Conservation (phyloP, 2,797 vertebrate species). For the Knipowitschia caucasica region DNA sequence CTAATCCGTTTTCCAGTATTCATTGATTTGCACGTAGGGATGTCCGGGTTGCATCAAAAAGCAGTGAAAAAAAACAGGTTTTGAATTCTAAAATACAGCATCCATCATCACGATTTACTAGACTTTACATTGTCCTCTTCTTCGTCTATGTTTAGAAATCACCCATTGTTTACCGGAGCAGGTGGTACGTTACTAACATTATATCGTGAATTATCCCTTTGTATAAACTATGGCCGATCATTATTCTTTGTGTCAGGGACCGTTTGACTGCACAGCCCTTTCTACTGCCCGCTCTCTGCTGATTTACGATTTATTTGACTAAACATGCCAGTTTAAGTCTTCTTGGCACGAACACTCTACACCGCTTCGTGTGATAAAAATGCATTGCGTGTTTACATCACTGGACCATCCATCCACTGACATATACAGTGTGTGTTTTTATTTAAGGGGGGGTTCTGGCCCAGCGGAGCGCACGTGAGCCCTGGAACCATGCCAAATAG, state of each 20-base stretch:
- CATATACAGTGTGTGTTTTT: conserved; percentile 23
- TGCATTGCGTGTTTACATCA: conserved; percentile 46
- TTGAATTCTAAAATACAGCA: neutral
- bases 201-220: conserved; percentile 14
- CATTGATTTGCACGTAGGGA: neutral
- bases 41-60: neutral
- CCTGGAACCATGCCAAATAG: conserved; percentile 54
- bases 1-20: neutral
- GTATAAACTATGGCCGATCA: conserved; percentile 16
- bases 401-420: conserved; percentile 21
- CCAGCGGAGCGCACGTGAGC: conserved; percentile 36
- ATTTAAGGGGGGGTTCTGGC: conserved; percentile 24
- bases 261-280: conserved; percentile 15
- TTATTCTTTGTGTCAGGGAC: conserved; percentile 19
- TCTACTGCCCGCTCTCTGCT: conserved; percentile 26
- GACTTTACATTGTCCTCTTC: neutral
- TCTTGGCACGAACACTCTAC: conserved; percentile 28
- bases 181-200: conserved; percentile 31
- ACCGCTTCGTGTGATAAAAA: conserved; percentile 13
- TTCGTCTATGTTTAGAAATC: conserved; percentile 4
- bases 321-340: conserved; percentile 27
- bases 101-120: neutral
- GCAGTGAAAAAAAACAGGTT: neutral
- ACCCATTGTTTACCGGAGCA: conserved; percentile 17
- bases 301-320: conserved; percentile 33